Conservation (phyloP, 2,797 vertebrate genomes). For the Sebastiscus tertius region DNA sequence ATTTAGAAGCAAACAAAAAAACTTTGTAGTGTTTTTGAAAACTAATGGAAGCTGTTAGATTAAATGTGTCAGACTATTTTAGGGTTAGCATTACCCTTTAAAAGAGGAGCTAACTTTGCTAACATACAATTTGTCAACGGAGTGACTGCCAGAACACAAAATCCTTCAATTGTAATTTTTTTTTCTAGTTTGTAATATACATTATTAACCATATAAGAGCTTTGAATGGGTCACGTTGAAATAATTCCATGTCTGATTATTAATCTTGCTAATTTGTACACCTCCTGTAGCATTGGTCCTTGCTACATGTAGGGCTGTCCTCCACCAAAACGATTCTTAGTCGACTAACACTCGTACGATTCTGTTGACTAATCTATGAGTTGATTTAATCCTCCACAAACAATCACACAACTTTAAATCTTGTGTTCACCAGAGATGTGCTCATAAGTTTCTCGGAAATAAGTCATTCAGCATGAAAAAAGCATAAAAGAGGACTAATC, state of each 20-base stretch:
- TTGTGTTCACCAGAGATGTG: no score
- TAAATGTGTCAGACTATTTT: not conserved
- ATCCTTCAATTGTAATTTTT: not conserved
- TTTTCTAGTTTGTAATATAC: not conserved
- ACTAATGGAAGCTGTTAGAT: not conserved
- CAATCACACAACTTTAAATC: no score
- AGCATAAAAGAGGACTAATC: no score
- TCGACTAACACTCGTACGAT: no score
- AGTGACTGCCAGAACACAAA: not conserved
- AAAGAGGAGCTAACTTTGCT: slow-evolving; percentile 1
- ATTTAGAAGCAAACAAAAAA: not conserved
- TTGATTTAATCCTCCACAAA: no score
- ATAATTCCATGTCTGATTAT: slow-evolving; percentile 6
- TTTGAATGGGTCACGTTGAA: not conserved
- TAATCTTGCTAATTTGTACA: slow-evolving; percentile 6
- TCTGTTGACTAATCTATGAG: no score
- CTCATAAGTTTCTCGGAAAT: no score
- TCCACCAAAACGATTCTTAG: no score
- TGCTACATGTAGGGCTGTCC: not conserved
- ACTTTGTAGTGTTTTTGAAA: not conserved
- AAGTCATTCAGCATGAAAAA: no score
- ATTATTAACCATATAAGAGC: not conserved
- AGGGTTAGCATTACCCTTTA: not conserved
- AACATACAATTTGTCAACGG: not conserved
- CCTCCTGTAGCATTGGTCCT: not conserved